Percentiles rank a stretch among this genome's conserved stretches.
Conservation (phyloP, 2,113 vertebrate genomes). For the Vireo altiloquus region DNA sequence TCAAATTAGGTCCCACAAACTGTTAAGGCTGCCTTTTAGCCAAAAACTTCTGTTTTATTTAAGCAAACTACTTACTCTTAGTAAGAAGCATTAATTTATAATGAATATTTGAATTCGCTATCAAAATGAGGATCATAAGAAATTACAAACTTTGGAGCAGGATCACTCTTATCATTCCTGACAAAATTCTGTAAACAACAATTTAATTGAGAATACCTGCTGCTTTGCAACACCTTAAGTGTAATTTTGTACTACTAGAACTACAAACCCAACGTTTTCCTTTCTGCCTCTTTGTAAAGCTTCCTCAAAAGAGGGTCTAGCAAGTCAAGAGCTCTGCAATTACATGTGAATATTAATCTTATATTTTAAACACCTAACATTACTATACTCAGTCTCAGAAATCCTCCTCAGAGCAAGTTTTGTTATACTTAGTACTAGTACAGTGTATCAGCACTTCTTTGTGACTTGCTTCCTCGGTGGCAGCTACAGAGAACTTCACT, state of each 20-base stretch:
- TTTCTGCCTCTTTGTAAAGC: not conserved
- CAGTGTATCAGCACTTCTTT: slow-evolving; percentile 19
- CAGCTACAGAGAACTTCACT: slow-evolving; percentile 47
- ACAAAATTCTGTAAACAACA: slow-evolving; percentile 31
- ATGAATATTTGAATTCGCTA: slow-evolving; percentile 35
- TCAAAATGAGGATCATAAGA: slow-evolving; percentile 40
- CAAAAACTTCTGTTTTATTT: slow-evolving; percentile 31
- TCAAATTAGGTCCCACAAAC: slow-evolving; percentile 39
- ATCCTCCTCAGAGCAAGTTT: slow-evolving; percentile 10
- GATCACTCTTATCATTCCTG: slow-evolving; percentile 3
- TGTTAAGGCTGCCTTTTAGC: slow-evolving; percentile 34
- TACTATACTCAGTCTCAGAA: slow-evolving; percentile 48
- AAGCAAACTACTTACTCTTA: slow-evolving; percentile 32
- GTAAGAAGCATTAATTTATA: slow-evolving; percentile 30
- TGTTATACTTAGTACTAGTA: not conserved
- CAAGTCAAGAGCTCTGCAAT: slow-evolving; percentile 46
- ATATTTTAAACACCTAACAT: slow-evolving; percentile 43
- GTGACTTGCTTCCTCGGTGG: not conserved
- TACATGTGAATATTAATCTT: slow-evolving; percentile 42
- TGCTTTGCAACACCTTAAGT: slow-evolving; percentile 7
- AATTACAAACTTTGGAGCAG: slow-evolving; percentile 28
- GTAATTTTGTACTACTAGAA: slow-evolving; percentile 4
- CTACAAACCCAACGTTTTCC: not conserved
- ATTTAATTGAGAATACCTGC: slow-evolving; percentile 17
- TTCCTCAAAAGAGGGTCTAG: slow-evolving; percentile 12